phyloP scores from a whole-genome alignment of 2,797 vertebrate species.

The Buceros bicornis region DNA sequence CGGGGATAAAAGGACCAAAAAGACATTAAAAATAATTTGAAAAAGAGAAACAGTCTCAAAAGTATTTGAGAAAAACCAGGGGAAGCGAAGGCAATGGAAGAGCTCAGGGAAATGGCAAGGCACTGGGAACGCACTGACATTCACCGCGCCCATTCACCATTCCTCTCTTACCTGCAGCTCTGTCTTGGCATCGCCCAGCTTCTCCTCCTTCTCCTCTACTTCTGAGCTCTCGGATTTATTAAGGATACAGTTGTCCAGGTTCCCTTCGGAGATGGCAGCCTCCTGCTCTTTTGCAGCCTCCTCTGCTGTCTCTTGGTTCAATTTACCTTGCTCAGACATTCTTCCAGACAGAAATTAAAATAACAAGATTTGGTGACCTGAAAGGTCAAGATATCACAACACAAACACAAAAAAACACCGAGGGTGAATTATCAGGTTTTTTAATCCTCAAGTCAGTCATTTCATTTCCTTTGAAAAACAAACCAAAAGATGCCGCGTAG shows the following conservation, averaged over 20 bases:
- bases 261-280: constrained; percentile 39
- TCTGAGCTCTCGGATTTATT: constrained; percentile 81
- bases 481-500: not conserved
- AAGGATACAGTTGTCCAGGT: constrained; percentile 78
- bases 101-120: not conserved
- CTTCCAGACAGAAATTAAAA: constrained; percentile 82
- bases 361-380: constrained; percentile 76
- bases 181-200: constrained; percentile 73
- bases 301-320: constrained; percentile 77
- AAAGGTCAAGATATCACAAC: constrained; percentile 45
- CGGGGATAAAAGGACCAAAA: not conserved
- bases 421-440: not conserved
- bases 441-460: not conserved
- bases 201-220: constrained; percentile 79
- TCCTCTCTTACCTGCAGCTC: constrained; percentile 79
- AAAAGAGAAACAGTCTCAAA: not conserved
- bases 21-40: not conserved
- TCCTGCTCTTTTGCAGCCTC: constrained; percentile 77
- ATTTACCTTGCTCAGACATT: constrained; percentile 87
- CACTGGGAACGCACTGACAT: not conserved
- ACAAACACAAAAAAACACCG: constrained; percentile 24
- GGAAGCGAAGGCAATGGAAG: not conserved
- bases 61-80: not conserved
- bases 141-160: rapidly evolving
- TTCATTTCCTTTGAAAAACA: constrained; percentile 9